A percentile compares a stretch with the other conserved stretches of the same genome.
phyloP scores from a whole-genome alignment of 2,797 vertebrate genomes.

The Enteromius viviparus region DNA sequence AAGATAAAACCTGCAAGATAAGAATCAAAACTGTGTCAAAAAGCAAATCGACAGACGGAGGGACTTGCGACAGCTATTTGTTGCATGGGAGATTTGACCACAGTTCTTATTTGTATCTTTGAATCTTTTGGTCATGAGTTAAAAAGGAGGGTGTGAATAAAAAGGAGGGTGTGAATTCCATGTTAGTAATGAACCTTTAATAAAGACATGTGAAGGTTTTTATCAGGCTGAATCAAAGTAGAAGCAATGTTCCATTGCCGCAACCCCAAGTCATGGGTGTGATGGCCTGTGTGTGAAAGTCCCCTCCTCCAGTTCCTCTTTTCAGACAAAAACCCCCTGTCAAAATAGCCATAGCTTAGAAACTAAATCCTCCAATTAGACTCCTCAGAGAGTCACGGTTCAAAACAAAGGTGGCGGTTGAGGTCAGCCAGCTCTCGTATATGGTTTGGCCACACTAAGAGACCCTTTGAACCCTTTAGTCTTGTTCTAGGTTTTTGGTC shows the following conservation, averaged over 20 bases:
- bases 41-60: background rate
- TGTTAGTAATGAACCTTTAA: background rate
- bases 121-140: background rate
- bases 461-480: conserved; percentile 10
- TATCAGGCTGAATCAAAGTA: conserved; percentile 63
- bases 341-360: conserved; percentile 62
- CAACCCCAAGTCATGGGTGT: conserved; percentile 58
- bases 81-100: background rate
- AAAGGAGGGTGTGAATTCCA: conserved; percentile 7
- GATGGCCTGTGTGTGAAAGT: conserved; percentile 65
- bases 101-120: background rate
- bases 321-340: conserved; percentile 63
- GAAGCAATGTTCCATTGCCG: conserved; percentile 54
- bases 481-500: background rate
- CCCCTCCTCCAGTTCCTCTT: conserved; percentile 70
- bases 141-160: background rate
- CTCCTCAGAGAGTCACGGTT: conserved; percentile 15
- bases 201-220: conserved; percentile 2
- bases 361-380: conserved; percentile 25
- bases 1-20: conserved; percentile 37
- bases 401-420: conserved; percentile 12
- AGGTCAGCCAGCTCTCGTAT: conserved; percentile 3
- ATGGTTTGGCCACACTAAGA: background rate
- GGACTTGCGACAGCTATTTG: background rate
- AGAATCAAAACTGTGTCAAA: conserved; percentile 8